Conservation (phyloP, 2,113 vertebrate genomes). For the Panurus biarmicus region DNA sequence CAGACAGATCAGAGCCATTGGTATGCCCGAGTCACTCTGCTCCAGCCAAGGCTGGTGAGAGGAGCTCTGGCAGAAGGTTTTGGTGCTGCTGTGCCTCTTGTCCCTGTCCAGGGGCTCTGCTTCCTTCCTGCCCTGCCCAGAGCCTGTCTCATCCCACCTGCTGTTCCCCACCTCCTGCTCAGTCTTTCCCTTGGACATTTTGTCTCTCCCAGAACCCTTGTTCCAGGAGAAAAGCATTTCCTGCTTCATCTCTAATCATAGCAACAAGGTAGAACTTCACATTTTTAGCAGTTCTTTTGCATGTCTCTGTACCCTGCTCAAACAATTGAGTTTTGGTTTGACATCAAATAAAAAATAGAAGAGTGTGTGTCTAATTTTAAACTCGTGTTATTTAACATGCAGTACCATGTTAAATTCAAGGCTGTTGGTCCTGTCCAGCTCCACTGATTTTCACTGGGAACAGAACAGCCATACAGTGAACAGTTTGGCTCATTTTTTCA, state of each 20-base stretch:
- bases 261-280: not conserved
- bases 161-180: not conserved
- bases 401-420: not conserved
- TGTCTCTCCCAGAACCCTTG: not conserved
- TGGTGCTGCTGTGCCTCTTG: not conserved
- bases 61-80: not conserved
- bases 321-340: not conserved
- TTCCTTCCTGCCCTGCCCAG: not conserved
- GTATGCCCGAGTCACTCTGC: fast-evolving
- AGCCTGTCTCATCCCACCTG: not conserved
- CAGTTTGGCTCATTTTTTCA: not conserved
- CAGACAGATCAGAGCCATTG: not conserved
- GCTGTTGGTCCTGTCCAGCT: not conserved
- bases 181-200: not conserved
- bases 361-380: not conserved
- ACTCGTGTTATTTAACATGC: not conserved
- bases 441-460: not conserved
- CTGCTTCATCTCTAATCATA: not conserved
- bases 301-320: not conserved
- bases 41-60: not conserved
- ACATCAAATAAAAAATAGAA: not conserved
- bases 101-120: not conserved
- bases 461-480: not conserved
- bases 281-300: not conserved
- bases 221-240: not conserved